Conservation (phyloP, 2,113 vertebrate species). For the Zeus faber region DNA sequence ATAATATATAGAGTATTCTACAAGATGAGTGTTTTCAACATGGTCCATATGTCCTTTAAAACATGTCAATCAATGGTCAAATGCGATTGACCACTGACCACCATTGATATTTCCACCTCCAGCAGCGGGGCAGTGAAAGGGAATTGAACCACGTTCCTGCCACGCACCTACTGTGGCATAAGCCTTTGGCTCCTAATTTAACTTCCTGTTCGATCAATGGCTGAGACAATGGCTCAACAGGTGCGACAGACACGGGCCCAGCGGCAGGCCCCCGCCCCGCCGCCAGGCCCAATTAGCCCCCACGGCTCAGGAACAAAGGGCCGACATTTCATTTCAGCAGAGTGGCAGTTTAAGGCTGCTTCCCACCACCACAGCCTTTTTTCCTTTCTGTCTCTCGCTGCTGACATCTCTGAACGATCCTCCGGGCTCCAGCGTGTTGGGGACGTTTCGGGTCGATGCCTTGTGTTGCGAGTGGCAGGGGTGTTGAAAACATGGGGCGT, state of each 20-base stretch:
- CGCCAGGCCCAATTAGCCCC: slow-evolving; percentile 71
- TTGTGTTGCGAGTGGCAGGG: slow-evolving; percentile 60
- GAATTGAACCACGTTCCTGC: slow-evolving; percentile 70
- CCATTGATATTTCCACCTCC: slow-evolving; percentile 65
- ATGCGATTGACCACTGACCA: slow-evolving; percentile 62
- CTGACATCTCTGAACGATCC: slow-evolving; percentile 69
- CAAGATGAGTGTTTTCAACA: too few species aligned
- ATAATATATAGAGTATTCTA: too few species aligned
- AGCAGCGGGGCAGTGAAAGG: slow-evolving; percentile 60
- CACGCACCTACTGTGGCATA: slow-evolving; percentile 62
- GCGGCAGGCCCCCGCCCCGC: slow-evolving; percentile 61
- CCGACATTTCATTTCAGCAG: slow-evolving; percentile 71
- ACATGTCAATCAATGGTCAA: slow-evolving; percentile 54
- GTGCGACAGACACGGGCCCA: slow-evolving; percentile 74
- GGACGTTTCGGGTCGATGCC: slow-evolving; percentile 64
- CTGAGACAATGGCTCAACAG: slow-evolving; percentile 76
- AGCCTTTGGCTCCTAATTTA: slow-evolving; percentile 46
- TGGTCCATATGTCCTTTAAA: slow-evolving; percentile 58
- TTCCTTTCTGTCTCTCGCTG: slow-evolving; percentile 68
- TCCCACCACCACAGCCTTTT: slow-evolving; percentile 50
- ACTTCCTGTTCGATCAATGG: slow-evolving; percentile 70
- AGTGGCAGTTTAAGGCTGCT: slow-evolving; percentile 73
- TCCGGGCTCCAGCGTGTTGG: slow-evolving; percentile 61
- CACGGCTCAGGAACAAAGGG: slow-evolving; percentile 67
- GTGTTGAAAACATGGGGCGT: slow-evolving; percentile 68